These are phyloP conservation scores for Porites lobata DNA, from an alignment of 92 coral and sea anemone genomes.

Conservation along the genomic window DNA sequence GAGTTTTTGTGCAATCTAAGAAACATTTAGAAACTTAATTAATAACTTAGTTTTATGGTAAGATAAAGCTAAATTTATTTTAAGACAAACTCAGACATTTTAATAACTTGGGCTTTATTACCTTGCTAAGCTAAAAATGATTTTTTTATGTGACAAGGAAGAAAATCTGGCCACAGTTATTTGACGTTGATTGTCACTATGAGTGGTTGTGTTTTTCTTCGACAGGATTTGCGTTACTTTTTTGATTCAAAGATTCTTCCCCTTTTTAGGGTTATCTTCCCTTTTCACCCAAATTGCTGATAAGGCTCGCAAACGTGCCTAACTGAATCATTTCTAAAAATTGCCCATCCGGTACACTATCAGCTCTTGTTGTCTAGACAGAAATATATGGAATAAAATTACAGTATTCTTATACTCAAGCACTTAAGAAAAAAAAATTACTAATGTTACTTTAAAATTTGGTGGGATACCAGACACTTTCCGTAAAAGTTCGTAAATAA, in stretches of 20 bases:
- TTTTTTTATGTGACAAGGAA: not conserved
- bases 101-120: not conserved
- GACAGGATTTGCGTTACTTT: not conserved
- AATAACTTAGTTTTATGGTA: not conserved
- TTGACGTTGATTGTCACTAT: not conserved
- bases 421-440: too few relatives aligned
- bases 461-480: too few relatives aligned
- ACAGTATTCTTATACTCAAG: too few relatives aligned
- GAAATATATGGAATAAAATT: too few relatives aligned
- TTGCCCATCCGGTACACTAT: not conserved
- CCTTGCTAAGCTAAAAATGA: not conserved
- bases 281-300: not conserved
- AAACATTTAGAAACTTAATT: not conserved
- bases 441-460: too few relatives aligned
- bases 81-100: not conserved
- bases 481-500: too few relatives aligned
- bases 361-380: too few relatives aligned
- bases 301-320: not conserved
- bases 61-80: not conserved
- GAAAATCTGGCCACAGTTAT: not conserved
- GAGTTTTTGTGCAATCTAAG: not conserved
- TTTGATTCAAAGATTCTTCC: not conserved
- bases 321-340: not conserved
- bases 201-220: not conserved
- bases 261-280: not conserved